Conservation (phyloP, 2,113 vertebrate genomes). For the Gambusia affinis region DNA sequence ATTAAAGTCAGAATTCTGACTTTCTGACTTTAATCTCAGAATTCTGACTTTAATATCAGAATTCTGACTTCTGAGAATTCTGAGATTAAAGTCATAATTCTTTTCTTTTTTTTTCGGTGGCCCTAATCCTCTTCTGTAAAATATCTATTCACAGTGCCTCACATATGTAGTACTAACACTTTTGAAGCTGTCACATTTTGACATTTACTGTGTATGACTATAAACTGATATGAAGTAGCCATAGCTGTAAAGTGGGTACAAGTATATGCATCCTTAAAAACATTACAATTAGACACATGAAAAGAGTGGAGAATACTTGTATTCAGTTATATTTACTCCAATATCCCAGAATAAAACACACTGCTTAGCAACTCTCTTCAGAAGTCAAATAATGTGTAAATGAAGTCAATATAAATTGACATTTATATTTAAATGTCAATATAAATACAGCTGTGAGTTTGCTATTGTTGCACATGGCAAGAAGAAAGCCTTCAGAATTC, state of each 20-base stretch:
- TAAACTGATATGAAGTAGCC: neutral
- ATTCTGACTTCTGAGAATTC: no score
- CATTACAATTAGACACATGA: neutral
- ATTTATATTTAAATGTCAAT: neutral
- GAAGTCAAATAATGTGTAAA: neutral
- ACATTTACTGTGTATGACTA: neutral
- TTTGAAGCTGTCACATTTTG: neutral
- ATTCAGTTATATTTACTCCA: neutral
- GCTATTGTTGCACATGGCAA: neutral
- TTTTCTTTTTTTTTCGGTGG: no score
- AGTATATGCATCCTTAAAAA: neutral
- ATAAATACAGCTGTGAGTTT: neutral
- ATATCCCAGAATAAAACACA: neutral
- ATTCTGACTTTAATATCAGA: no score
- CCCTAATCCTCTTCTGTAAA: no score
- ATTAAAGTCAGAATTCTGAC: no score
- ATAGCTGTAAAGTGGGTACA: neutral
- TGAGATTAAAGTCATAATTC: no score
- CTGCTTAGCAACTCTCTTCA: neutral
- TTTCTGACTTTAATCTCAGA: no score
- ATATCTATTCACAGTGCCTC: no score
- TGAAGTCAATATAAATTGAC: no score
- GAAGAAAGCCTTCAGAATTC: no score
- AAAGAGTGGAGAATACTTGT: neutral
- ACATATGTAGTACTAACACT: no score